These are phyloP conservation scores for Aplocera efformata DNA, from an alignment of 2,888 invertebrate genomes.

Conservation along the genomic window DNA sequence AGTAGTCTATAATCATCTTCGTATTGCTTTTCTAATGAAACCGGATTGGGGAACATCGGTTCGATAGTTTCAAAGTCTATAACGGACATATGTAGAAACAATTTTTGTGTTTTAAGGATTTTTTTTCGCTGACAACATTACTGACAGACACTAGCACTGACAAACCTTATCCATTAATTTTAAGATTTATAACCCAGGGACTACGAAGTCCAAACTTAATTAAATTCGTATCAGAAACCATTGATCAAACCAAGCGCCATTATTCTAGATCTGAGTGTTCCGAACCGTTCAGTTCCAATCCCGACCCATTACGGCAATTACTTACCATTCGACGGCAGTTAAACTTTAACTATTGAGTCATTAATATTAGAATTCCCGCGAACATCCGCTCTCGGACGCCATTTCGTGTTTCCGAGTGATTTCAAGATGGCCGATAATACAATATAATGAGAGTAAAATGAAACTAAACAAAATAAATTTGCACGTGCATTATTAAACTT, in stretches of 20 bases:
- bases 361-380: constrained; percentile 59
- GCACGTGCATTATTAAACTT: constrained; percentile 47
- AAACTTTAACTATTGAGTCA: constrained; percentile 69
- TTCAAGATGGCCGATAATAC: constrained; percentile 42
- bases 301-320: constrained; percentile 56
- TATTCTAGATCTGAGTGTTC: constrained; percentile 34
- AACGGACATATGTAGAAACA: no score
- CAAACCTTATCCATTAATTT: no score
- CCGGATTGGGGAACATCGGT: no score
- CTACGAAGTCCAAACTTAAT: not conserved
- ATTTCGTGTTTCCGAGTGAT: constrained; percentile 46
- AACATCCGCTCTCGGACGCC: constrained; percentile 36
- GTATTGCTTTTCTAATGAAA: no score
- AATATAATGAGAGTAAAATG: no score
- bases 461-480: constrained; percentile 35
- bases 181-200: no score
- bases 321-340: constrained; percentile 58
- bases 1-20: no score
- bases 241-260: constrained; percentile 14
- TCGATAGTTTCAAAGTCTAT: no score
- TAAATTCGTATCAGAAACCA: constrained; percentile 14
- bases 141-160: no score
- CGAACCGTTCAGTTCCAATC: constrained; percentile 40
- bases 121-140: no score
- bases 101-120: no score